Conservation (phyloP, 2,797 vertebrate species). For the Scarus forsteni region DNA sequence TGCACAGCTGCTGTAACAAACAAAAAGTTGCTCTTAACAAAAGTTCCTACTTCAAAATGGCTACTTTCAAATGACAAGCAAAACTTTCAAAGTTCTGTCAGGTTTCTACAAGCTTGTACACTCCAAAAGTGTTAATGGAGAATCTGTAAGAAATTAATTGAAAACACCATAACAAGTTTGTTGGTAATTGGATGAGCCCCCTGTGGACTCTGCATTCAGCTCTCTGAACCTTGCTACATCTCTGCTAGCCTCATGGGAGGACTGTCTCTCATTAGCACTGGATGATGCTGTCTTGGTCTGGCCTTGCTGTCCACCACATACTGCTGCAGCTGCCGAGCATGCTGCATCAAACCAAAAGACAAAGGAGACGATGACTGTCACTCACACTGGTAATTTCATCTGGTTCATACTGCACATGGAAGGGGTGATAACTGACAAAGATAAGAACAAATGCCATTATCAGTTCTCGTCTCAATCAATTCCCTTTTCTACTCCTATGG, state of each 20-base stretch:
- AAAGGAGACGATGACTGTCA: slow-evolving; percentile 20
- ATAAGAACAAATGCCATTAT: too few species aligned
- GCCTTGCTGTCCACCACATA: slow-evolving; percentile 47
- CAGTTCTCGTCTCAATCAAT: too few species aligned
- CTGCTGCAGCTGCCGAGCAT: slow-evolving; percentile 42
- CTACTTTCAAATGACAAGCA: slow-evolving; percentile 26
- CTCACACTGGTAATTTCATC: slow-evolving; percentile 9
- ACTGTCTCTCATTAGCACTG: slow-evolving; percentile 72
- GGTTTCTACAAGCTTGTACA: slow-evolving; percentile 12
- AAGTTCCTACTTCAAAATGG: not conserved
- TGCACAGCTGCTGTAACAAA: too few species aligned
- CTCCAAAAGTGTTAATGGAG: slow-evolving; percentile 45
- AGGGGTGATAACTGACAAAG: too few species aligned
- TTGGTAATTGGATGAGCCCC: slow-evolving; percentile 66
- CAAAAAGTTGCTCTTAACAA: too few species aligned
- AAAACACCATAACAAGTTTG: slow-evolving; percentile 63
- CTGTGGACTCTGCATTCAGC: slow-evolving; percentile 31
- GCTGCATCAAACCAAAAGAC: slow-evolving; percentile 20
- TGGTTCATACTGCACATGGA: not conserved
- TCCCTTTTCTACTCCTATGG: too few species aligned
- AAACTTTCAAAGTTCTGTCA: slow-evolving; percentile 21
- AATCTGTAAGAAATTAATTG: slow-evolving; percentile 57
- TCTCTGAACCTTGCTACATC: slow-evolving; percentile 60
- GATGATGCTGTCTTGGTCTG: slow-evolving; percentile 57
- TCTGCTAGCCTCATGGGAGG: slow-evolving; percentile 53